phyloP scores from a whole-genome alignment of 53 echinoderm and acorn worm genomes.

The Mesocentrotus franciscanus region DNA sequence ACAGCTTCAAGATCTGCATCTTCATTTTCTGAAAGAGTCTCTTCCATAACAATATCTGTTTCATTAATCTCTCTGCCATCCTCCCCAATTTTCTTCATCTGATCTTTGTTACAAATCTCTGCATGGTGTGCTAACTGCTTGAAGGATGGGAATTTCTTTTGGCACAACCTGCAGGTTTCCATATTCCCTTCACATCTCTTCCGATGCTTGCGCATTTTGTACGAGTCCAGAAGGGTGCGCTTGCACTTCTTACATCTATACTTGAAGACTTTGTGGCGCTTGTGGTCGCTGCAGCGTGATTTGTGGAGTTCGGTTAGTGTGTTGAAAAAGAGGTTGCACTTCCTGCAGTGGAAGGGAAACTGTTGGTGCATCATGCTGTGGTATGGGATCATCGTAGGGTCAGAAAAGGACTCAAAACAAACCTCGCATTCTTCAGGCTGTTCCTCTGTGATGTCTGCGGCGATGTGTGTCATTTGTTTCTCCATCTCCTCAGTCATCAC shows the following conservation, averaged over 20 bases:
- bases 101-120: constrained; percentile 18
- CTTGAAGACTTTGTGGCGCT: constrained; percentile 64
- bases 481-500: background rate
- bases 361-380: constrained; percentile 58
- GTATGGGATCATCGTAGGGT: constrained; percentile 59
- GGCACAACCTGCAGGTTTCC: constrained; percentile 46
- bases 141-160: constrained; percentile 40
- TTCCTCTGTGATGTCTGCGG: background rate
- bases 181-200: constrained; percentile 22
- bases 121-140: constrained; percentile 14
- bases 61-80: background rate
- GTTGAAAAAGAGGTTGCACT: constrained; percentile 51
- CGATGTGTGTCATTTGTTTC: background rate
- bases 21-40: background rate
- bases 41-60: background rate
- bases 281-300: constrained; percentile 36
- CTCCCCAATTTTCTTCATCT: background rate
- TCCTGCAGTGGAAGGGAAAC: constrained; percentile 59
- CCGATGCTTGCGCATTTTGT: constrained; percentile 42
- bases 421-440: constrained; percentile 16
- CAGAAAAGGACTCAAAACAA: constrained; percentile 33
- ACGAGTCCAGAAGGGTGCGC: constrained; percentile 28
- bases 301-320: constrained; percentile 31
- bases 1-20: background rate
- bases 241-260: constrained; percentile 34